phyloP scores from a whole-genome alignment of 2,797 vertebrate genomes.

The Adrianichthys oophorus region DNA sequence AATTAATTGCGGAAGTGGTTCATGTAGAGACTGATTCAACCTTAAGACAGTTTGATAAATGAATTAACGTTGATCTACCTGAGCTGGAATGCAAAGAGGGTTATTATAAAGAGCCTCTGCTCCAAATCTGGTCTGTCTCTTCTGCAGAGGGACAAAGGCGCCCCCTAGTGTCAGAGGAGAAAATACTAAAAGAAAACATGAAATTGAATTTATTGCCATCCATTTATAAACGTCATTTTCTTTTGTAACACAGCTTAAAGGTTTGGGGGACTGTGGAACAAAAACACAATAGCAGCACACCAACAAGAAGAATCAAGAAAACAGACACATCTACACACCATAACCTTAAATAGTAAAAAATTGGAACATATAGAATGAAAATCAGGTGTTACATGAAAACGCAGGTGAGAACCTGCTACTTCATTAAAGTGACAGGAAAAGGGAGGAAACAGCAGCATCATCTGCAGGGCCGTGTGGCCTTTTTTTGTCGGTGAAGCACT shows the following conservation, averaged over 20 bases:
- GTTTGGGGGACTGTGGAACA: slow-evolving; percentile 49
- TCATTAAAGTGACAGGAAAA: slow-evolving; percentile 16
- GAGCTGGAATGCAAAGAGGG: slow-evolving; percentile 37
- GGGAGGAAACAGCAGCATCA: slow-evolving; percentile 17
- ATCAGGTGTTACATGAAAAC: slow-evolving; percentile 31
- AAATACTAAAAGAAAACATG: slow-evolving; percentile 12
- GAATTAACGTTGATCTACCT: slow-evolving; percentile 51
- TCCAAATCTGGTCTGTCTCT: neutral
- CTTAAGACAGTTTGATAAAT: slow-evolving; percentile 62
- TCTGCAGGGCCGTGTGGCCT: slow-evolving; percentile 15
- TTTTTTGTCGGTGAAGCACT: slow-evolving; percentile 14
- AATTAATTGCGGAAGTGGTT: slow-evolving; percentile 65
- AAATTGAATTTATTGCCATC: slow-evolving; percentile 68
- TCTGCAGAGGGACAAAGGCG: slow-evolving; percentile 25
- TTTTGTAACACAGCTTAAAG: slow-evolving; percentile 44
- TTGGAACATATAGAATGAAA: slow-evolving; percentile 14
- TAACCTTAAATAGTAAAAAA: slow-evolving; percentile 18
- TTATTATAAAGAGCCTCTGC: slow-evolving; percentile 23
- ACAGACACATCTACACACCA: slow-evolving; percentile 16
- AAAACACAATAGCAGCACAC: slow-evolving; percentile 21
- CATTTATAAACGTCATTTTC: slow-evolving; percentile 62
- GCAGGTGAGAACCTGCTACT: slow-evolving; percentile 25
- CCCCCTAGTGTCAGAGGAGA: slow-evolving; percentile 50
- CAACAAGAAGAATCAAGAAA: slow-evolving; percentile 16
- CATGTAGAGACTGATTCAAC: slow-evolving; percentile 48